These are phyloP conservation scores for Thereva unica DNA, from an alignment of 2,888 invertebrate species.

Conservation along the genomic window DNA sequence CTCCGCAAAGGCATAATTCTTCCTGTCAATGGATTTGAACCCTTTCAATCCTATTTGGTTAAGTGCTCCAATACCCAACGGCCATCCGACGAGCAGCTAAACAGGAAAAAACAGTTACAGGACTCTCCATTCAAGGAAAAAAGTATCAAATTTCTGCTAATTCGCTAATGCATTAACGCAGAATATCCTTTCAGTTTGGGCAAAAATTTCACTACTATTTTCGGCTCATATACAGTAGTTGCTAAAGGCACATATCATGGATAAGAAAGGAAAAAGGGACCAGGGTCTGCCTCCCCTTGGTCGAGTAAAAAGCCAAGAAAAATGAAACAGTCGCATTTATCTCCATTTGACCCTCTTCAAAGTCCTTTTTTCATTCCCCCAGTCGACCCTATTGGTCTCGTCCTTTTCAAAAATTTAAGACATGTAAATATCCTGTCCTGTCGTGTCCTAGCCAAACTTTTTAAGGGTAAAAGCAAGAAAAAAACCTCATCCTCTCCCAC, in stretches of 20 bases:
- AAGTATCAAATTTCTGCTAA: constrained; percentile 37
- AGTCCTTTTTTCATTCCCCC: constrained; percentile 50
- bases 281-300: constrained; percentile 16
- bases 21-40: constrained; percentile 30
- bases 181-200: background rate
- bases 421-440: constrained; percentile 50
- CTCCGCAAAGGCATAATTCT: constrained; percentile 8
- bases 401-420: constrained; percentile 53
- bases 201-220: too few relatives aligned
- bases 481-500: too few relatives aligned
- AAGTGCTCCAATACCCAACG: constrained; percentile 8
- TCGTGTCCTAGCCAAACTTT: constrained; percentile 40
- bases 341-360: constrained; percentile 61
- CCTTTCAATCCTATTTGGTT: background rate
- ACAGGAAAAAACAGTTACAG: constrained; percentile 9
- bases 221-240: background rate
- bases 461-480: constrained; percentile 22
- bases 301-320: constrained; percentile 31
- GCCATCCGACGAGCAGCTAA: constrained; percentile 5
- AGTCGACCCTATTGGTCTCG: constrained; percentile 37
- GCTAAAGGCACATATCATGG: constrained; percentile 20
- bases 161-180: constrained; percentile 34
- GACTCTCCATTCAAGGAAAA: background rate
- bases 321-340: constrained; percentile 51
- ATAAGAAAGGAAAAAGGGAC: constrained; percentile 7